Percentiles rank a stretch among this genome's conserved stretches.
Conservation (phyloP, 2,888 invertebrate species). For the Onthophagus sagittarius region DNA sequence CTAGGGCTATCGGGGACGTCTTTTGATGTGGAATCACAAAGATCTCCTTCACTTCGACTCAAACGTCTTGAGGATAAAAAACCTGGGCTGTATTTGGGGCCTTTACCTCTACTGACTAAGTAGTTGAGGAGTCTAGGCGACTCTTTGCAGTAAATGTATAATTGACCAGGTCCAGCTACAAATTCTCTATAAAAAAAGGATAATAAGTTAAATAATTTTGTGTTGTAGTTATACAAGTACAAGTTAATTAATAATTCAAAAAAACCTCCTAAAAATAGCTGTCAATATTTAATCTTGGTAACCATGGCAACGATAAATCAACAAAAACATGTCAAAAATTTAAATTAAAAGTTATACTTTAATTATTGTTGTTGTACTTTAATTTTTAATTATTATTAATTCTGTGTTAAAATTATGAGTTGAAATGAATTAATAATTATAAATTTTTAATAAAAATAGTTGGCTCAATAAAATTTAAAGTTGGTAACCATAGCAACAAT, state of each 20-base stretch:
- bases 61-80: constrained; percentile 40
- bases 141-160: constrained; percentile 51
- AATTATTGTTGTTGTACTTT: too few species aligned
- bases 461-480: too few species aligned
- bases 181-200: constrained; percentile 46
- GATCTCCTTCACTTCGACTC: constrained; percentile 54
- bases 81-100: constrained; percentile 36
- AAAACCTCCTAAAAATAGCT: neutral
- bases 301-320: too few species aligned
- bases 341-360: too few species aligned
- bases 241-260: neutral
- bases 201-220: too few species aligned
- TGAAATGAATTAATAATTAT: too few species aligned
- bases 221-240: too few species aligned
- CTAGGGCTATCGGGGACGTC: constrained; percentile 38
- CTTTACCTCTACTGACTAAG: constrained; percentile 49
- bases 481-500: too few species aligned
- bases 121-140: constrained; percentile 49
- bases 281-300: too few species aligned
- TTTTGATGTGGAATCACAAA: constrained; percentile 35
- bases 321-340: too few species aligned
- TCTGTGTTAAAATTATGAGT: too few species aligned
- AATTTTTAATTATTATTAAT: too few species aligned
- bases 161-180: constrained; percentile 52
- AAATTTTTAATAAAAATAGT: neutral